phyloP scores from a whole-genome alignment of 2,888 invertebrate genomes.

The Hipparchia sbordonii region DNA sequence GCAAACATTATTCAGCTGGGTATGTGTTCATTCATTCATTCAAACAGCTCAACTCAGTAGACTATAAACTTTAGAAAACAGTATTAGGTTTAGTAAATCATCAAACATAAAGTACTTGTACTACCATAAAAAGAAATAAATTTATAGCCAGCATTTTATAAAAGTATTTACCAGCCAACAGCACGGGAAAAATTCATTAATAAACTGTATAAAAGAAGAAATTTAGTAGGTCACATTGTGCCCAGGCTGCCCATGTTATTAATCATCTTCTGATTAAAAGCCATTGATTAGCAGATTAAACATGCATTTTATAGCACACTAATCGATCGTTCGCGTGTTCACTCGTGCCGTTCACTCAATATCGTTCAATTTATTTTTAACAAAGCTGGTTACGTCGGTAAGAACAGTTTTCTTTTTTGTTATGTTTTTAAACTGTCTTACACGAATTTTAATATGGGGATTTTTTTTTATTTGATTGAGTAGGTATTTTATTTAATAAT shows the following conservation, averaged over 20 bases:
- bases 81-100: not conserved
- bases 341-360: constrained; percentile 42
- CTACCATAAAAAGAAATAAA: not conserved
- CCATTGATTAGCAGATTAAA: constrained; percentile 66
- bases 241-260: constrained; percentile 46
- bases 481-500: no score
- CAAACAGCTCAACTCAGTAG: not conserved
- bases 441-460: not conserved
- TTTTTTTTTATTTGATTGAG: no score
- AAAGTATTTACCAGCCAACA: constrained; percentile 9
- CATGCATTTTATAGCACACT: constrained; percentile 67
- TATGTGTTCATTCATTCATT: not conserved
- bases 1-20: not conserved
- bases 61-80: not conserved
- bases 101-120: not conserved
- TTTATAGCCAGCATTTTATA: not conserved
- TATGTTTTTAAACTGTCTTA: not conserved
- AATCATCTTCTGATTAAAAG: constrained; percentile 64
- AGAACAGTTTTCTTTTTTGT: not conserved
- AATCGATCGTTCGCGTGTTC: constrained; percentile 67
- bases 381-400: constrained; percentile 45
- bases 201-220: constrained; percentile 6
- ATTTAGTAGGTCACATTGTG: constrained; percentile 44
- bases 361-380: constrained; percentile 52
- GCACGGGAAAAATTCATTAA: constrained; percentile 11